phyloP scores from a whole-genome alignment of 2,797 vertebrate genomes.

The Pseudochaenichthys georgianus region DNA sequence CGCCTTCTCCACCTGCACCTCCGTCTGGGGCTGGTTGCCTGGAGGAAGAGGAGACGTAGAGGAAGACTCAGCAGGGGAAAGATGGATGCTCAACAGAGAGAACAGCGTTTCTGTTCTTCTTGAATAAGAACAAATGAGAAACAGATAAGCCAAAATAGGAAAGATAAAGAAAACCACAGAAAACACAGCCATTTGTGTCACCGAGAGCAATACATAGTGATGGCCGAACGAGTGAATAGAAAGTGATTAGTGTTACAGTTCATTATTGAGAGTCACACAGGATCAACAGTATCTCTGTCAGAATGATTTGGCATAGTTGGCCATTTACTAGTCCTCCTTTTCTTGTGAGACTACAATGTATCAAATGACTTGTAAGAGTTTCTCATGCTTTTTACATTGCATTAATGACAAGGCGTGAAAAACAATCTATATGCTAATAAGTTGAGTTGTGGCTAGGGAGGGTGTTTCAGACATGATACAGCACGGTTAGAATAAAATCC shows the following conservation, averaged over 20 bases:
- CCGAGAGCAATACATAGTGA: neutral
- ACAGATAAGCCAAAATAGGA: slow-evolving; percentile 38
- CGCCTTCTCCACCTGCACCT: slow-evolving; percentile 87
- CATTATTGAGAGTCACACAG: no score
- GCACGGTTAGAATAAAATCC: neutral
- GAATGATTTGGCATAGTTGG: slow-evolving; percentile 1
- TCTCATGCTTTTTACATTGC: neutral
- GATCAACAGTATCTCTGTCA: no score
- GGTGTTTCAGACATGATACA: neutral
- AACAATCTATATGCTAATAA: slow-evolving; percentile 14
- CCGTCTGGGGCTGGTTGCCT: slow-evolving; percentile 79
- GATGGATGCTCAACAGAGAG: slow-evolving; percentile 9
- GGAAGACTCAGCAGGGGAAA: neutral
- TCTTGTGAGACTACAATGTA: slow-evolving; percentile 4
- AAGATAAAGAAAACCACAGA: slow-evolving; percentile 27
- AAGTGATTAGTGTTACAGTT: no score
- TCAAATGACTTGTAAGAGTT: slow-evolving; percentile 9
- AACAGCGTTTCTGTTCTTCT: slow-evolving; percentile 5
- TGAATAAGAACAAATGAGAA: slow-evolving; percentile 26
- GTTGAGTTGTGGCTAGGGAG: neutral
- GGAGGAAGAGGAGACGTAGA: slow-evolving; percentile 8
- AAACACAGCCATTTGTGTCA: slow-evolving; percentile 26
- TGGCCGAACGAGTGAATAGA: no score
- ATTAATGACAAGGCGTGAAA: slow-evolving; percentile 12
- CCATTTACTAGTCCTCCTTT: neutral